Evolutionary conservation across 23 tunicate species (phyloP).

Genomic region (Halocynthia aurantium): DNA sequence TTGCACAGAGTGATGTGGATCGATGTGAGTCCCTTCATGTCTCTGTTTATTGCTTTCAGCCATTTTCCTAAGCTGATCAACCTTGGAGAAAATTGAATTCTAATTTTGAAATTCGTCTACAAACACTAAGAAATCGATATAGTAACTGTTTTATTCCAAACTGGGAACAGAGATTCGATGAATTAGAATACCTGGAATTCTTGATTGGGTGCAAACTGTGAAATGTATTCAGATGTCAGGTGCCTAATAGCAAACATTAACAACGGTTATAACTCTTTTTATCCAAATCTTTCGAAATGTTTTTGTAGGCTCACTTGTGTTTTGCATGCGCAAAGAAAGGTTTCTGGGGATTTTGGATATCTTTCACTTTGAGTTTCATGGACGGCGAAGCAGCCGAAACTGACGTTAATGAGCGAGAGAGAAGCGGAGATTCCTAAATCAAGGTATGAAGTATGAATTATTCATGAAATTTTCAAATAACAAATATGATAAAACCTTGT

Average conservation of each 20-base stretch:
- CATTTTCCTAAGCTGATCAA: slow-evolving; percentile 17
- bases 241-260: too few relatives aligned
- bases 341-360: slow-evolving; percentile 30
- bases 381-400: slow-evolving; percentile 87
- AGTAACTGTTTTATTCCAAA: too few relatives aligned
- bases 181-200: neutral
- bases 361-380: slow-evolving; percentile 57
- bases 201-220: slow-evolving; percentile 9
- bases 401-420: slow-evolving; percentile 3
- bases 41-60: slow-evolving; percentile 74
- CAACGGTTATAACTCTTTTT: too few relatives aligned
- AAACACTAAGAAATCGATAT: too few relatives aligned
- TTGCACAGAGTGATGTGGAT: slow-evolving; percentile 66
- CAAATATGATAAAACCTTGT: slow-evolving; percentile 12
- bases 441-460: too few relatives aligned
- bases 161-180: too few relatives aligned
- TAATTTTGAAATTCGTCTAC: too few relatives aligned
- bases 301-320: neutral
- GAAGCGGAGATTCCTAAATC: too few relatives aligned
- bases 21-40: slow-evolving; percentile 58
- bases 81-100: too few relatives aligned
- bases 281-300: too few relatives aligned
- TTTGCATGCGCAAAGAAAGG: neutral
- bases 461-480: too few relatives aligned
- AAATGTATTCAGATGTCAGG: slow-evolving; percentile 12